phyloP scores from a whole-genome alignment of 2,113 vertebrate species.

The Chunga burmeisteri region DNA sequence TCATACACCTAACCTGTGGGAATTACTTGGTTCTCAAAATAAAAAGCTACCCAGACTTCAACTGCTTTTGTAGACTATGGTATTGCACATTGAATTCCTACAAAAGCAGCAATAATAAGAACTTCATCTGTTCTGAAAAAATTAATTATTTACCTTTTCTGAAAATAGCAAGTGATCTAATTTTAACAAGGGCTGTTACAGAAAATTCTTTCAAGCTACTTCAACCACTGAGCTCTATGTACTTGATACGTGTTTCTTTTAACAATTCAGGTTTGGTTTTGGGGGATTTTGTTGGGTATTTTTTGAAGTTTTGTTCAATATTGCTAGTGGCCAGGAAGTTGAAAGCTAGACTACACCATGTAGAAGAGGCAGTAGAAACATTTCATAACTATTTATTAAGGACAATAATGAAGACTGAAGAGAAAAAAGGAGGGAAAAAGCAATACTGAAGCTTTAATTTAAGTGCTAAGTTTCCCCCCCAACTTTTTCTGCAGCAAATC shows the following conservation, averaged over 20 bases:
- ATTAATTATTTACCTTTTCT: not conserved
- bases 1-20: not conserved
- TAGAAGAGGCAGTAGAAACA: not conserved
- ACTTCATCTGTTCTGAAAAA: not conserved
- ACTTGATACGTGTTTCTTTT: not conserved
- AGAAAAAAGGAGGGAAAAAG: not conserved
- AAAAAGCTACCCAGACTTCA: not conserved
- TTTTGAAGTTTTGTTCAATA: not conserved
- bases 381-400: not conserved
- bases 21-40: not conserved
- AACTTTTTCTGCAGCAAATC: not conserved
- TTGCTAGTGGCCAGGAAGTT: not conserved
- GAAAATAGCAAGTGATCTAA: not conserved
- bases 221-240: not conserved
- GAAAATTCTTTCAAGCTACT: not conserved
- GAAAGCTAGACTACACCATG: not conserved
- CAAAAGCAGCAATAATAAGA: not conserved
- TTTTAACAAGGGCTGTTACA: not conserved
- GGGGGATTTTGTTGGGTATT: not conserved
- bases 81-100: not conserved
- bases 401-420: not conserved
- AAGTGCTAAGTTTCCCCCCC: not conserved
- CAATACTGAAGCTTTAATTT: not conserved
- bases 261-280: not conserved
- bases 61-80: not conserved